These are phyloP conservation scores for Myxocyprinus asiaticus DNA, from an alignment of 2,113 vertebrate genomes.

Conservation along the genomic window DNA sequence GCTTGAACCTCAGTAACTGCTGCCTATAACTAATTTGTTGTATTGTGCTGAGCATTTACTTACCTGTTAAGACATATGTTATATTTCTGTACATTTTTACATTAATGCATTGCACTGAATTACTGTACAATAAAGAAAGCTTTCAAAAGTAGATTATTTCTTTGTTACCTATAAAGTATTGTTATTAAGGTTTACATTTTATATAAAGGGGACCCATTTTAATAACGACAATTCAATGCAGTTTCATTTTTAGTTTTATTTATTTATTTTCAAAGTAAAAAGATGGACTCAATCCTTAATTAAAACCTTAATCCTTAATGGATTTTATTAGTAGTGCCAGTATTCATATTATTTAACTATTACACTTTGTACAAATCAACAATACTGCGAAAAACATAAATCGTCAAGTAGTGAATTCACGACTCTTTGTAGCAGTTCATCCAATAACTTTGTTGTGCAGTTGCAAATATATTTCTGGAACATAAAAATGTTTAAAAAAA, in stretches of 20 bases:
- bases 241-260: not conserved
- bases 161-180: not conserved
- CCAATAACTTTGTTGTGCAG: too few species aligned
- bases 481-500: too few species aligned
- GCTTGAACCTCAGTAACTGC: too few species aligned
- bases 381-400: not conserved
- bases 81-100: not conserved
- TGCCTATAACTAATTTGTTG: not conserved
- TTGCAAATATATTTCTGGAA: too few species aligned
- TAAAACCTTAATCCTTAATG: not conserved
- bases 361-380: slow-evolving; percentile 29
- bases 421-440: too few species aligned
- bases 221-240: slow-evolving; percentile 2
- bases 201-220: not conserved
- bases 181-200: not conserved
- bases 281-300: not conserved
- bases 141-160: too few species aligned
- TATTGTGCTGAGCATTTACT: not conserved
- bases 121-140: not conserved
- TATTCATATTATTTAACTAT: not conserved
- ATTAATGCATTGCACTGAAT: not conserved
- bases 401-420: too few species aligned
- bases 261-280: not conserved
- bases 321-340: slow-evolving; percentile 46
- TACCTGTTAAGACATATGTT: not conserved